phyloP scores from a whole-genome alignment of 2,888 invertebrate genomes.

The Tenodera sinensis region DNA sequence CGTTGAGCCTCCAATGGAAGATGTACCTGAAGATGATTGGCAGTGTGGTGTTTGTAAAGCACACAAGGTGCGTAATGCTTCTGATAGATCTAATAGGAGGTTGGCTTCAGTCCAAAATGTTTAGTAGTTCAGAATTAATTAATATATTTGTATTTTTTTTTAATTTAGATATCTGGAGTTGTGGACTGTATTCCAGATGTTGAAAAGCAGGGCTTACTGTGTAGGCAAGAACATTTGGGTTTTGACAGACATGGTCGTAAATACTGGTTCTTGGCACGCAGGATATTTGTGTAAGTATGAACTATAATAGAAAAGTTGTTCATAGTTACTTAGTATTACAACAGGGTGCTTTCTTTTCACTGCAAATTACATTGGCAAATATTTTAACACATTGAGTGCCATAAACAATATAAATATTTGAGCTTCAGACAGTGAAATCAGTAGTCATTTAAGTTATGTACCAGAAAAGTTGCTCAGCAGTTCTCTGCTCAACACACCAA shows the following conservation, averaged over 20 bases:
- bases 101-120: too few species aligned
- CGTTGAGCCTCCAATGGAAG: constrained; percentile 88
- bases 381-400: too few species aligned
- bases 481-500: too few species aligned
- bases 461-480: too few species aligned
- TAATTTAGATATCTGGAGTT: constrained; percentile 60
- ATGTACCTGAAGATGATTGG: constrained; percentile 97
- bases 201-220: constrained; percentile 86
- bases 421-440: too few species aligned
- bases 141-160: too few species aligned
- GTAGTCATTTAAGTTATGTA: too few species aligned
- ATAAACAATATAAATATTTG: too few species aligned
- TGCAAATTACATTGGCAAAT: background rate
- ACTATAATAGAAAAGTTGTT: background rate
- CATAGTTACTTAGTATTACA: background rate
- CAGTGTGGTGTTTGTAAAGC: constrained; percentile 91
- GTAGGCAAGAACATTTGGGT: constrained; percentile 91
- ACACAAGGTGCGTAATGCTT: constrained; percentile 61
- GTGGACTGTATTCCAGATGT: constrained; percentile 88
- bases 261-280: constrained; percentile 93
- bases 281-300: constrained; percentile 84
- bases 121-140: too few species aligned
- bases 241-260: constrained; percentile 94
- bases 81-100: background rate
- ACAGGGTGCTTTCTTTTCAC: background rate